Evolutionary conservation across 2,113 vertebrate species (phyloP).

Genomic region (Muntiacus muntjak): DNA sequence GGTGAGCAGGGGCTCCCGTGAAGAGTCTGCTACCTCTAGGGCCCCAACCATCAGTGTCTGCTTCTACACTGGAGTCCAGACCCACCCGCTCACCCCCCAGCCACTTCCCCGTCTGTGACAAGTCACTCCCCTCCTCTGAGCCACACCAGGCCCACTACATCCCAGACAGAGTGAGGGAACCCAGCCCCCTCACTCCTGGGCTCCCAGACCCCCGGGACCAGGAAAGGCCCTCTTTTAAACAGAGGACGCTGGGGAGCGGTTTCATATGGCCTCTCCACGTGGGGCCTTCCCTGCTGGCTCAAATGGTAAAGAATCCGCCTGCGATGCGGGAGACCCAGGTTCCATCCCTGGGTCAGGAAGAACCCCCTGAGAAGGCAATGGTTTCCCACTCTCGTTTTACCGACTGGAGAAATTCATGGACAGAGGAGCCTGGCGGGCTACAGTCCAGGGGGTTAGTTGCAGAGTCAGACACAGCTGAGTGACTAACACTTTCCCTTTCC

Average conservation of each 20-base stretch:
- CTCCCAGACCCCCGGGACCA: neutral
- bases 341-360: neutral
- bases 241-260: neutral
- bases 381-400: neutral
- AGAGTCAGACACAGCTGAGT: neutral
- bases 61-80: accelerated
- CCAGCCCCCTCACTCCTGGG: neutral
- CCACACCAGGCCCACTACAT: accelerated
- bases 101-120: accelerated
- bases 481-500: neutral
- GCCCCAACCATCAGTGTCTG: accelerated
- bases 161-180: neutral
- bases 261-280: neutral
- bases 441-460: neutral
- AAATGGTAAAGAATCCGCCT: neutral
- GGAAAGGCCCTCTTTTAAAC: neutral
- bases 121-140: neutral
- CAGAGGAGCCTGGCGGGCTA: neutral
- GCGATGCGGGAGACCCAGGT: neutral
- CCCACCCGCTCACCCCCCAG: accelerated
- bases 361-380: neutral
- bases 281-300: neutral
- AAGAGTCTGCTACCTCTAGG: accelerated
- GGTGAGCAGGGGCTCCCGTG: accelerated
- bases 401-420: neutral